Base-by-base conservation (phyloP, 2,888 invertebrate genomes). In the Gasteruption jaculator region DNA sequence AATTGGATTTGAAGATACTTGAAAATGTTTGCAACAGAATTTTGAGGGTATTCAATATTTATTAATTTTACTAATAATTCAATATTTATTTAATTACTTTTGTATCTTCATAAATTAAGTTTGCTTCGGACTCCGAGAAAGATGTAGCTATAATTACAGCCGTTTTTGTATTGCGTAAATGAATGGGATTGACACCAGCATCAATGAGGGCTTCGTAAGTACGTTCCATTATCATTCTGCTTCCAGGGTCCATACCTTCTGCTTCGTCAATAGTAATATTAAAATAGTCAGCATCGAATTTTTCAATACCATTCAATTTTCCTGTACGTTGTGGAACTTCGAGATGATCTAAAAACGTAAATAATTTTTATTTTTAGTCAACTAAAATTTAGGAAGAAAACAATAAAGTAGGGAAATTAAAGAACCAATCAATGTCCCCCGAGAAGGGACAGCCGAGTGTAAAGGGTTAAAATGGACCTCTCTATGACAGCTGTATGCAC, bases 271-370 rank as follows among this genome's bases (percentile, higher is more conserved):
- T 74, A 45, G 75, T 75, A 4, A 78, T 72, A 0, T 76, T 76
- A 51, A 78, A 78, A 50, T 76, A 77, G 1, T 71, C 55, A 2
- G 76, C 73, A 50, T 78, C 68, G 61, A 88, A 89, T 59, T 85
- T 85, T 49, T 77, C 76, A 10, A 87, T 75, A 52, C 80, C 73
- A 56, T 78, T 76, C 38, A 88, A 73, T 65, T 86, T 86, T 19
- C 89, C 90, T 0, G 81, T 80, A 7, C 86, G 73, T 53, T 79
- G 79, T 0, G 88, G 88, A 48, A 88, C 83, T 60, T 86, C 86
- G 0, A 82, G 80, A 58, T 83, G 71, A 44, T 70, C 72, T 68
- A 37, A 10, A 16, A 32, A 22, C 41, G 2, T 19, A n/a, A n/a
- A n/a, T n/a, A n/a, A n/a, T n/a, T n/a, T n/a, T n/a, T n/a, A n/a